These are phyloP conservation scores for Paraescarpia echinospica DNA, from an alignment of 1,140 invertebrate species.

Conservation along the genomic window DNA sequence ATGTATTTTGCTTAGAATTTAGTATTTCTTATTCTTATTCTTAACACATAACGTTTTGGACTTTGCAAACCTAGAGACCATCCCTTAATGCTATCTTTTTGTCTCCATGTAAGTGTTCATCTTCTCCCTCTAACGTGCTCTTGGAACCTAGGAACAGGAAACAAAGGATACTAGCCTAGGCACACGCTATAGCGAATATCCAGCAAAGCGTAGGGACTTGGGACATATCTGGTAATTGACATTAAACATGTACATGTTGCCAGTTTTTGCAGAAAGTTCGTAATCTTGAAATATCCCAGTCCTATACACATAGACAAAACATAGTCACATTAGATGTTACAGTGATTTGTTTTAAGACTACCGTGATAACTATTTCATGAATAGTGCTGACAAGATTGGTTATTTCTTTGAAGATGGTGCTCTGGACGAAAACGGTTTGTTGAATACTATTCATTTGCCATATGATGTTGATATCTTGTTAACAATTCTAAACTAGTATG, in stretches of 20 bases:
- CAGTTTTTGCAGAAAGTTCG: background rate
- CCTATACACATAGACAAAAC: background rate
- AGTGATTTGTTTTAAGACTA: background rate
- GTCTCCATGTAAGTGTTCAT: too few relatives aligned
- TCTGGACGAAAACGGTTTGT: constrained; percentile 68
- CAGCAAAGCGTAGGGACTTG: background rate
- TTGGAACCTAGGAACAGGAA: too few relatives aligned
- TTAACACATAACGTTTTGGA: too few relatives aligned
- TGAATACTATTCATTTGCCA: background rate
- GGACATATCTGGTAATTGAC: background rate
- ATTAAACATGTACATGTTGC: constrained; percentile 7
- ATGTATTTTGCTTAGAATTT: background rate
- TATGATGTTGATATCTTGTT: background rate
- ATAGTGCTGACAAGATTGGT: constrained; percentile 88
- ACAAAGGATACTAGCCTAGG: too few relatives aligned
- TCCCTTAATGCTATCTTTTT: too few relatives aligned
- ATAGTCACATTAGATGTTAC: background rate
- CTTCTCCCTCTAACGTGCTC: too few relatives aligned
- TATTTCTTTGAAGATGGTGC: constrained; percentile 90
- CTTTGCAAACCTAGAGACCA: too few relatives aligned
- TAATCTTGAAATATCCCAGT: background rate
- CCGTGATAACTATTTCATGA: constrained; percentile 77
- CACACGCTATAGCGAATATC: too few relatives aligned
- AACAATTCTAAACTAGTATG: background rate
- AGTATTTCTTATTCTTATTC: too few relatives aligned